phyloP scores from a whole-genome alignment of 2,797 vertebrate genomes.

The Uromys caudimaculatus region DNA sequence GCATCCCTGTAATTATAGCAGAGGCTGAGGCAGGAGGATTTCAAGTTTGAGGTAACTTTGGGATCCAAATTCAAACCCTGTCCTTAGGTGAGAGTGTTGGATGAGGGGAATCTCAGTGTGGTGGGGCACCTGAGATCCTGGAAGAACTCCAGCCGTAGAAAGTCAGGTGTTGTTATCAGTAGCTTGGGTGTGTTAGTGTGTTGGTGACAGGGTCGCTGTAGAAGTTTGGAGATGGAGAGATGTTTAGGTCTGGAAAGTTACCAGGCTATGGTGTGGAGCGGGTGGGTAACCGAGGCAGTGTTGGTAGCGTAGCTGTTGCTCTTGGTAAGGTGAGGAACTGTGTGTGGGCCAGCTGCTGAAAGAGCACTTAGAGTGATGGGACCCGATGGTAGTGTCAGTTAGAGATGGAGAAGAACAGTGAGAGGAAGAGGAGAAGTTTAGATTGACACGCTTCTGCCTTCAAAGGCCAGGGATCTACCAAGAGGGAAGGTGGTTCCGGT shows the following conservation, averaged over 20 bases:
- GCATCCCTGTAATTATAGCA: not conserved
- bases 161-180: not conserved
- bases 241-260: constrained; percentile 17
- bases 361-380: not conserved
- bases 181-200: not conserved
- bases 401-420: not conserved
- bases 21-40: not conserved
- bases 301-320: not conserved
- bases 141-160: constrained; percentile 5
- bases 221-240: constrained; percentile 51
- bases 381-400: not conserved
- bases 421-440: not conserved
- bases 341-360: not conserved
- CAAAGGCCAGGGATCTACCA: not conserved
- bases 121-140: constrained; percentile 39
- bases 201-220: constrained; percentile 16
- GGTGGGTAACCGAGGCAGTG: not conserved
- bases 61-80: not conserved
- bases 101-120: not conserved
- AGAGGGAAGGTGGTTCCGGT: not conserved
- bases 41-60: not conserved
- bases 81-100: not conserved
- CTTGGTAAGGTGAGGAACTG: not conserved
- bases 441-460: constrained; percentile 39
- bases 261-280: not conserved